Base-by-base conservation (phyloP, 2,888 invertebrate species). In the Dicycla oo region DNA sequence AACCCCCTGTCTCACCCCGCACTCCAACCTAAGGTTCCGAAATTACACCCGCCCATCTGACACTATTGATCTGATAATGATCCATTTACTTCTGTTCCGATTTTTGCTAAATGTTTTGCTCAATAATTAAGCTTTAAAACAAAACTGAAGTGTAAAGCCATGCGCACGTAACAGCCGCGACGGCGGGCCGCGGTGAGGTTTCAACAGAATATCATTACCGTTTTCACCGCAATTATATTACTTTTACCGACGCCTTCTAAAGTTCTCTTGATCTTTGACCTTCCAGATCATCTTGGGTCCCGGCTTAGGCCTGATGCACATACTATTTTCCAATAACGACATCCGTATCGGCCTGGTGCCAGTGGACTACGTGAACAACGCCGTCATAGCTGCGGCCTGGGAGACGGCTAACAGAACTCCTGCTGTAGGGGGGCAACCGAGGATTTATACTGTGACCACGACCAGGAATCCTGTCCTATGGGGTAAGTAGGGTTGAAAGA, bases 301-400 rank as follows among this genome's bases (percentile, higher is more conserved):
- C 0, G 76, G 73, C 0, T 20, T 82, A 13, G 88, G 88, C 0
- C 13, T 87, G 0, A 76, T 82, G 49, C 87, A 81, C 26, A 51
- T 69, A 0, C 1, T 81, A 0, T 7, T 54, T 1, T 54, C 57
- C 0, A 47, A 40, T 0, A 0, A 3, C 0, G 58, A 84, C 1
- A 45, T 54, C 0, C 18, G 61, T 0, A 26, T 81, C 0, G 77
- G 76, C 34, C 57, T 83, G 0, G 40, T 88, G 0, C 88, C 88
- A 0, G 85, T 85, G 0, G 88, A 88, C 47, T 70, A 77, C 8
- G 88, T 88, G 6, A 88, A 84, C 57, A 88, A 88, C n/a, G 71
- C 75, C 3, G 69, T 81, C 4, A 83, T 88, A 8, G 73, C 77
- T 0, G 84, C 86, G 0, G 87, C 73, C 0, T 80, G 71, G 62